phyloP scores from a whole-genome alignment of 2,113 vertebrate species.

The Octodon degus region DNA sequence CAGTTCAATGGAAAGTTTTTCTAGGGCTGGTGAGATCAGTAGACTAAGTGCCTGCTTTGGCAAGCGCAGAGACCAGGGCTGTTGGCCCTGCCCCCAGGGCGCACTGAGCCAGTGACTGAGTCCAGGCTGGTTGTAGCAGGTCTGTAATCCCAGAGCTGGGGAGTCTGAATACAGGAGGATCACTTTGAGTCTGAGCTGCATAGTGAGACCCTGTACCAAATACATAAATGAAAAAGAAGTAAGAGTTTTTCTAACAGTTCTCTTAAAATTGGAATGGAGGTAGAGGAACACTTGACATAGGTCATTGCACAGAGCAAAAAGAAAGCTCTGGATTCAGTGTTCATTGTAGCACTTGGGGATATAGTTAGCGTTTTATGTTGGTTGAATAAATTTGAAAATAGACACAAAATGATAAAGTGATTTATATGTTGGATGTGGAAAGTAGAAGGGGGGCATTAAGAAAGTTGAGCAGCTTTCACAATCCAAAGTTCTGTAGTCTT shows the following conservation, averaged over 20 bases:
- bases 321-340: neutral
- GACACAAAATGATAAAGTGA: neutral
- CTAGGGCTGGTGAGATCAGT: neutral
- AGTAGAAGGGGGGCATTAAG: neutral
- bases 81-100: too few species aligned
- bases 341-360: neutral
- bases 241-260: neutral
- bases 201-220: too few species aligned
- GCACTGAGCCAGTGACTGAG: too few species aligned
- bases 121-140: too few species aligned
- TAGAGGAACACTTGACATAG: neutral
- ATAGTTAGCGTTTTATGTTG: neutral
- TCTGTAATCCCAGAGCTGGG: too few species aligned
- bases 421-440: neutral
- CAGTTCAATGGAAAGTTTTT: neutral
- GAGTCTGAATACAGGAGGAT: too few species aligned
- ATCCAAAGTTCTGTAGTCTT: neutral
- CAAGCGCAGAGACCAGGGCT: too few species aligned
- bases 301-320: neutral
- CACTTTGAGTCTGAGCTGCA: too few species aligned
- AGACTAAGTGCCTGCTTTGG: too few species aligned
- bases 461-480: neutral
- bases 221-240: neutral
- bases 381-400: slow-evolving; percentile 12
- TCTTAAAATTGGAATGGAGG: neutral